phyloP scores from a whole-genome alignment of 2,888 invertebrate species.

The Drosophila hawaiiensis region DNA sequence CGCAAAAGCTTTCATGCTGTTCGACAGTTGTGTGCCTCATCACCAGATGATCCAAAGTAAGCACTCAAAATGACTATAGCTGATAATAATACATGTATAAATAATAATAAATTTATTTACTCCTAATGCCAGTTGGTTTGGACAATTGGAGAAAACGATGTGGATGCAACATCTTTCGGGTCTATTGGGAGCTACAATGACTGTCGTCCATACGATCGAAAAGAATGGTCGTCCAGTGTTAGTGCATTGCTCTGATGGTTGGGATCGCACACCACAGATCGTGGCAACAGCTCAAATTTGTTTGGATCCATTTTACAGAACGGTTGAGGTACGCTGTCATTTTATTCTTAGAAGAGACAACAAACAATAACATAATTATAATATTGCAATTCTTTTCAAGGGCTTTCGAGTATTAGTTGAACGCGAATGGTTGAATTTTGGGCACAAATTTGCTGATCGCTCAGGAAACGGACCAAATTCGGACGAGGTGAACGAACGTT shows the following conservation, averaged over 20 bases:
- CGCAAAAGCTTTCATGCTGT: constrained; percentile 96
- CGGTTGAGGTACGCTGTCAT: constrained; percentile 89
- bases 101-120: background rate
- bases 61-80: constrained; percentile 54
- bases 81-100: background rate
- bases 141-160: constrained; percentile 93
- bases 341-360: background rate
- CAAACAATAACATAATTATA: background rate
- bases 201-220: constrained; percentile 92
- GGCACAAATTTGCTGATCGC: constrained; percentile 99
- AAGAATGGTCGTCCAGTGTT: constrained; percentile 94
- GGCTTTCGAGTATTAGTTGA: constrained; percentile 97
- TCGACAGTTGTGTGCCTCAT: constrained; percentile 91
- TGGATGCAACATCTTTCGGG: constrained; percentile 97
- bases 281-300: constrained; percentile 96
- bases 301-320: constrained; percentile 97
- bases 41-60: constrained; percentile 92
- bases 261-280: constrained; percentile 99
- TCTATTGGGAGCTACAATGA: constrained; percentile 92
- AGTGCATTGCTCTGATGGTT: constrained; percentile 99
- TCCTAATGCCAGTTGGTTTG: constrained; percentile 91
- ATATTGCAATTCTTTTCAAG: constrained; percentile 86
- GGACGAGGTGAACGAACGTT: constrained; percentile 97
- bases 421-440: constrained; percentile 98
- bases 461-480: constrained; percentile 93